These are phyloP conservation scores for Arremon aurantiirostris DNA, from an alignment of 2,797 vertebrate genomes.

Conservation along the genomic window DNA sequence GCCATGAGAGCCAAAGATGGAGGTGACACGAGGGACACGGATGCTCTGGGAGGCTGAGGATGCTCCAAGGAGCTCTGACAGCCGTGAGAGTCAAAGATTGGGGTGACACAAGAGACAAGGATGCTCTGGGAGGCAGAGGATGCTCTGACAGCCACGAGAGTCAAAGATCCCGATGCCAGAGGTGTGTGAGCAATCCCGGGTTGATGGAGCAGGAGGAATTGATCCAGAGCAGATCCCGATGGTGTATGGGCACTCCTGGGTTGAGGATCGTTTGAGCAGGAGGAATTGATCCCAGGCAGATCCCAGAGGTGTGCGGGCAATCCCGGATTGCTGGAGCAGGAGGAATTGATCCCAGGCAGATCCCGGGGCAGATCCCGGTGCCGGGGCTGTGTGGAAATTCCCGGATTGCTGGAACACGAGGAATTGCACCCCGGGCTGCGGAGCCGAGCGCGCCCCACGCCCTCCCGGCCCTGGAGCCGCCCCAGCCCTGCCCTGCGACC, in stretches of 20 bases:
- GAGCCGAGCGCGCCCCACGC: not conserved
- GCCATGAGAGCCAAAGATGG: fast-evolving
- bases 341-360: no score
- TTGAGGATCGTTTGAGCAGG: no score
- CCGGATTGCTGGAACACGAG: no score
- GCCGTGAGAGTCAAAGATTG: fast-evolving
- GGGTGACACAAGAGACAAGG: fast-evolving
- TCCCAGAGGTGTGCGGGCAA: no score
- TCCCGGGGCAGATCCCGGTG: no score
- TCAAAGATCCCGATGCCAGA: no score
- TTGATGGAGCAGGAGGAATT: no score
- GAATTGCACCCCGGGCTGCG: not conserved
- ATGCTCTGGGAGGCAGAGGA: not conserved
- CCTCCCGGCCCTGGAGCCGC: not conserved
- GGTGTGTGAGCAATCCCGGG: no score
- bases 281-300: no score
- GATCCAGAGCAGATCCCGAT: no score
- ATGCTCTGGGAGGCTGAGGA: not conserved
- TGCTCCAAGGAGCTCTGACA: fast-evolving
- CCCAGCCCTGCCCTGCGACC: not conserved
- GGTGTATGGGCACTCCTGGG: no score
- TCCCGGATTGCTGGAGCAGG: fast-evolving
- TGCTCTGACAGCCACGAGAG: fast-evolving
- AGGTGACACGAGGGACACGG: fast-evolving
- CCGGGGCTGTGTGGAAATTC: no score